Conservation (phyloP, 2,888 invertebrate species). For the Tiliacea aurago region DNA sequence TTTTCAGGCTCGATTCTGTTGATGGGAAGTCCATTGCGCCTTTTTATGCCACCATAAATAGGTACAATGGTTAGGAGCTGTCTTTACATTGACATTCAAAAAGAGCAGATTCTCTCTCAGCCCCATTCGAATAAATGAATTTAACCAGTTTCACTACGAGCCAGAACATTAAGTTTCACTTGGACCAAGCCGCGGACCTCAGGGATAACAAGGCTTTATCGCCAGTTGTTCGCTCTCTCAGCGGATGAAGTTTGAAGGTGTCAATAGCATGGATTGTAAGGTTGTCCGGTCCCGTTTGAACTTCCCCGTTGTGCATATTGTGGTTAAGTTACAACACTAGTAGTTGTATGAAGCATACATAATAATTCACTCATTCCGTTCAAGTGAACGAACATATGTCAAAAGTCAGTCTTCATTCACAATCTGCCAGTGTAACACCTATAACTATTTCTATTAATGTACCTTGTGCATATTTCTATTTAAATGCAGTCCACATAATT, state of each 20-base stretch:
- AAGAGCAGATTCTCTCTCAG: background rate
- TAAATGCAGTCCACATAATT: no score
- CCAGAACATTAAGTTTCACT: slow-evolving; percentile 19
- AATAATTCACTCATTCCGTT: no score
- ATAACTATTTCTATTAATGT: no score
- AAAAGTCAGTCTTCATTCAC: no score
- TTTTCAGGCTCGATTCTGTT: no score
- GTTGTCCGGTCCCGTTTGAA: slow-evolving; percentile 15
- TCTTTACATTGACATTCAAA: background rate
- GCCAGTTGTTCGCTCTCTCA: slow-evolving; percentile 1
- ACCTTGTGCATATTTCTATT: no score
- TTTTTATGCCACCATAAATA: background rate
- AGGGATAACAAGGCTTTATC: slow-evolving; percentile 26
- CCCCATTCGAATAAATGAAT: slow-evolving; percentile 5
- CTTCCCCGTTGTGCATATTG: slow-evolving; percentile 5
- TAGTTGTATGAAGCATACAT: no score
- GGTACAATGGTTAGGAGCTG: no score
- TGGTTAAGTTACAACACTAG: background rate
- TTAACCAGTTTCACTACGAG: background rate
- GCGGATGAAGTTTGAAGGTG: slow-evolving; percentile 25
- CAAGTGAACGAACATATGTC: no score
- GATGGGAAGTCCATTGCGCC: background rate
- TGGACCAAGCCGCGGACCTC: background rate
- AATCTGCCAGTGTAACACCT: no score
- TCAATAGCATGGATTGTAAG: slow-evolving; percentile 29